Percentiles rank a stretch among this genome's conserved stretches.
phyloP scores from a whole-genome alignment of 2,113 vertebrate species.

The Actenoides hombroni region DNA sequence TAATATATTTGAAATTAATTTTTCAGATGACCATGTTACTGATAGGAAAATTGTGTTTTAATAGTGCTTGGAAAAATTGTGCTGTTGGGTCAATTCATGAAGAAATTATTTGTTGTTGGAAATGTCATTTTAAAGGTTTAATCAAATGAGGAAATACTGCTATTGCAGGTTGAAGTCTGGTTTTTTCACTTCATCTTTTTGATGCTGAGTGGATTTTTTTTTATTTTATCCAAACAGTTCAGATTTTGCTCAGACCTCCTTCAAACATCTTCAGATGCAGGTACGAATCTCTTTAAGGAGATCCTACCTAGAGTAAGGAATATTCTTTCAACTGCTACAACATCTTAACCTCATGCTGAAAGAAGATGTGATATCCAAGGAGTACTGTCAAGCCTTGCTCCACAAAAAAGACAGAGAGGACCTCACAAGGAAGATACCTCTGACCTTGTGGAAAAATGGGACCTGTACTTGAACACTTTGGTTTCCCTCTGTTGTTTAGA shows the following conservation, averaged over 20 bases:
- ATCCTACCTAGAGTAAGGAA: conserved; percentile 70
- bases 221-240: not conserved
- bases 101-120: not conserved
- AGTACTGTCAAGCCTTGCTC: conserved; percentile 73
- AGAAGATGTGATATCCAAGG: conserved; percentile 73
- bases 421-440: conserved; percentile 73
- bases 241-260: not conserved
- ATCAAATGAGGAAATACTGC: conserved; percentile 67
- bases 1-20: not conserved
- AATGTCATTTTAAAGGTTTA: not conserved
- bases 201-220: conserved; percentile 8
- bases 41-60: not conserved
- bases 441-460: conserved; percentile 74
- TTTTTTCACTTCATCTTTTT: conserved; percentile 68
- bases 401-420: conserved; percentile 68
- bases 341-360: conserved; percentile 64
- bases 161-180: not conserved
- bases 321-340: conserved; percentile 50
- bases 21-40: not conserved
- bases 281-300: conserved; percentile 77
- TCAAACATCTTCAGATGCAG: not conserved
- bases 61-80: not conserved
- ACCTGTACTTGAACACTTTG: conserved; percentile 20
- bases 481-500: not conserved
- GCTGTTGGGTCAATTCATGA: not conserved